These are phyloP conservation scores for Athene cunicularia DNA, from an alignment of 2,113 vertebrate genomes.

Conservation along the genomic window DNA sequence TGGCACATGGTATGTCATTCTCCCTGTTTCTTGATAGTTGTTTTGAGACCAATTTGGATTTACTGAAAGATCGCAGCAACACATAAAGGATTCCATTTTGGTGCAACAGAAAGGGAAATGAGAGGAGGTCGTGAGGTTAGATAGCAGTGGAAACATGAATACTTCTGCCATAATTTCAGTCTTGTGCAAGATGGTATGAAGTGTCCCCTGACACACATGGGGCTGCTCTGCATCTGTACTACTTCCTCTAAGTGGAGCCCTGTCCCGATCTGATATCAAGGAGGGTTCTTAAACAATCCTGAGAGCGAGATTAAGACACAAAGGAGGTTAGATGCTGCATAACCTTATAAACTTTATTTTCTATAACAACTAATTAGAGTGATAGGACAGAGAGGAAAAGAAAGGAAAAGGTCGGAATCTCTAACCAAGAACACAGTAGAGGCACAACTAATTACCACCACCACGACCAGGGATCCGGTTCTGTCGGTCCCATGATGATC, in stretches of 20 bases:
- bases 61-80: slow-evolving; percentile 23
- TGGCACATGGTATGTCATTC: slow-evolving; percentile 6
- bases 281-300: no score
- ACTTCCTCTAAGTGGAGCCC: background rate
- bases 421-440: no score
- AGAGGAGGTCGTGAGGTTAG: background rate
- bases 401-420: no score
- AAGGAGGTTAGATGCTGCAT: no score
- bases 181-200: background rate
- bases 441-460: no score
- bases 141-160: background rate
- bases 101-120: background rate
- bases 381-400: no score
- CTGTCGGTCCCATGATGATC: no score
- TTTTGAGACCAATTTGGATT: slow-evolving; percentile 48
- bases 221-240: background rate
- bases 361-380: no score
- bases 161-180: background rate
- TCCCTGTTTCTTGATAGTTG: background rate
- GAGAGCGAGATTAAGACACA: no score
- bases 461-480: no score
- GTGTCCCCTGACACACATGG: background rate
- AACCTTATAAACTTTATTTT: no score
- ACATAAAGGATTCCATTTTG: background rate
- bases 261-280: no score